Evolutionary conservation across 2,113 vertebrate genomes (phyloP).

Genomic region (Myanophis thanlyinensis): DNA sequence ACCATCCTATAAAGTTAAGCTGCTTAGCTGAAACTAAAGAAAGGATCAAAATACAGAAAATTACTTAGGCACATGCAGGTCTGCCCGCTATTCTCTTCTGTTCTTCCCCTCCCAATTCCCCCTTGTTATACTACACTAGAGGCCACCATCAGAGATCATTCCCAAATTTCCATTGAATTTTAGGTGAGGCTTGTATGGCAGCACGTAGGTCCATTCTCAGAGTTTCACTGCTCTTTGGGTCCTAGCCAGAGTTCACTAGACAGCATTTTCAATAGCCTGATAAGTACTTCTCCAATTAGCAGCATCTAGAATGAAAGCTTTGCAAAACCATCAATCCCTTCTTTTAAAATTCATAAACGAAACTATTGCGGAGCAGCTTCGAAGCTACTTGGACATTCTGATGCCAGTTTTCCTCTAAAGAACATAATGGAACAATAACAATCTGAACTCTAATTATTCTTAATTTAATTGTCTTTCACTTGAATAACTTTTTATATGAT

Average conservation of each 20-base stretch:
- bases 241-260: background rate
- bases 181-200: background rate
- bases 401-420: background rate
- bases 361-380: background rate
- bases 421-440: background rate
- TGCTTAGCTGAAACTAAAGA: background rate
- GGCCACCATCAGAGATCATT: background rate
- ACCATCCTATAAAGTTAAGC: background rate
- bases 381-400: background rate
- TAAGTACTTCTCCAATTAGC: conserved; percentile 14
- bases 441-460: background rate
- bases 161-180: background rate
- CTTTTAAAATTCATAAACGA: conserved; percentile 4
- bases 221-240: background rate
- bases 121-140: background rate
- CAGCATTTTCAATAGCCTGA: background rate
- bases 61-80: background rate
- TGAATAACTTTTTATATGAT: background rate
- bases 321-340: background rate
- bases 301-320: background rate
- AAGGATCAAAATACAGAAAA: background rate
- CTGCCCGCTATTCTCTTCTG: background rate
- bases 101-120: background rate
- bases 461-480: background rate
- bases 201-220: background rate